Conservation (phyloP, 2,888 invertebrate genomes). For the Pristionchus entomophagus region DNA sequence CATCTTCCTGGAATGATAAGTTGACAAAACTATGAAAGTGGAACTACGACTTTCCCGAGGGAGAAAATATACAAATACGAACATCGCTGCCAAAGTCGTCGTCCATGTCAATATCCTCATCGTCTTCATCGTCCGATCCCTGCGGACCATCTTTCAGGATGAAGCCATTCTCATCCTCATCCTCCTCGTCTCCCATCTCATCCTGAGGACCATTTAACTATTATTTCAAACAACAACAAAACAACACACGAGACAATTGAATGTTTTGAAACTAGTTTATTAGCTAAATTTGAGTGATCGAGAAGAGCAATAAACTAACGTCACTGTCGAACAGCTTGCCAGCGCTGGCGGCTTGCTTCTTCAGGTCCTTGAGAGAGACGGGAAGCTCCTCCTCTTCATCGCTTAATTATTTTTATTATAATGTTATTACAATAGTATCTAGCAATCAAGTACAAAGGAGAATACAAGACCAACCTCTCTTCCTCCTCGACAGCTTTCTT, state of each 20-base stretch:
- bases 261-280: too few species aligned
- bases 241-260: too few species aligned
- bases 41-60: not conserved
- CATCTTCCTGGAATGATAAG: constrained; percentile 6
- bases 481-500: constrained; percentile 43
- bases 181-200: constrained; percentile 51
- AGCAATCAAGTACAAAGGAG: not conserved
- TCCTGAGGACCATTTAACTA: not conserved
- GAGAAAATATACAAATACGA: not conserved
- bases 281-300: not conserved
- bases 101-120: constrained; percentile 51
- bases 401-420: constrained; percentile 8
- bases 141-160: constrained; percentile 40
- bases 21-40: too few species aligned
- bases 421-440: not conserved
- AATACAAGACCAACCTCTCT: not conserved
- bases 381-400: constrained; percentile 35
- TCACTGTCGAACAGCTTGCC: constrained; percentile 48
- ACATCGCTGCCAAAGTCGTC: constrained; percentile 54
- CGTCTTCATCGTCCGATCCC: constrained; percentile 46
- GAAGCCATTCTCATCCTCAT: constrained; percentile 50
- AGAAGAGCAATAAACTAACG: not conserved
- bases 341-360: constrained; percentile 36
- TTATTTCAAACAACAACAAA: too few species aligned
- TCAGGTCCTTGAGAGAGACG: constrained; percentile 37